Percentiles rank a stretch among this genome's conserved stretches.
phyloP scores from a whole-genome alignment of 2,888 invertebrate genomes.

The Drosophila longiperda region DNA sequence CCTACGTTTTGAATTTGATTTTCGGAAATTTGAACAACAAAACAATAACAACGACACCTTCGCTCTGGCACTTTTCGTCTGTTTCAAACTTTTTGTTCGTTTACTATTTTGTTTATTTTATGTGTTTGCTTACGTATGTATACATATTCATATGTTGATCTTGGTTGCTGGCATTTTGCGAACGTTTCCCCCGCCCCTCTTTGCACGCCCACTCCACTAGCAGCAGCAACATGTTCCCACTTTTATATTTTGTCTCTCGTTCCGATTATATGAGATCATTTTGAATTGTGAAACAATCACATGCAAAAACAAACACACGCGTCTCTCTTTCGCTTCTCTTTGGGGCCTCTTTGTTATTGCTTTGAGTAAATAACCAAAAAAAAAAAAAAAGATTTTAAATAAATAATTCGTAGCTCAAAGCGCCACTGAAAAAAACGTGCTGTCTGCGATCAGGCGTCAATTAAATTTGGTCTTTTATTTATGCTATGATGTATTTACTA shows the following conservation, averaged over 20 bases:
- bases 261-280: slow-evolving; percentile 80
- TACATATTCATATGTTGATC: slow-evolving; percentile 41
- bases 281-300: slow-evolving; percentile 42
- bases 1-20: slow-evolving; percentile 76
- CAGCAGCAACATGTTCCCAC: slow-evolving; percentile 61
- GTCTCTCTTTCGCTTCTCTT: slow-evolving; percentile 19
- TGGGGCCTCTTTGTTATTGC: slow-evolving; percentile 28
- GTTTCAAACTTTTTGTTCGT: slow-evolving; percentile 70
- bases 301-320: slow-evolving; percentile 66
- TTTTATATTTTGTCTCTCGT: slow-evolving; percentile 54
- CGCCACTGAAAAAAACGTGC: slow-evolving; percentile 66
- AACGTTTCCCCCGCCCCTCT: slow-evolving; percentile 20
- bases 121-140: slow-evolving; percentile 62
- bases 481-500: slow-evolving; percentile 30
- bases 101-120: slow-evolving; percentile 73
- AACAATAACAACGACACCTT: slow-evolving; percentile 70
- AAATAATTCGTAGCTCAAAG: slow-evolving; percentile 39
- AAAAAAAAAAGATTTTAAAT: slow-evolving; percentile 5
- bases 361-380: not conserved
- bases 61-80: slow-evolving; percentile 59
- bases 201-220: slow-evolving; percentile 60
- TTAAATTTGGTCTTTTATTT: slow-evolving; percentile 71
- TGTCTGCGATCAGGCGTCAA: slow-evolving; percentile 64
- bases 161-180: slow-evolving; percentile 51
- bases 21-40: slow-evolving; percentile 65